Percentiles rank a stretch among this genome's conserved stretches.
Conservation (phyloP, 2,888 invertebrate species). For the Fragum fragum region DNA sequence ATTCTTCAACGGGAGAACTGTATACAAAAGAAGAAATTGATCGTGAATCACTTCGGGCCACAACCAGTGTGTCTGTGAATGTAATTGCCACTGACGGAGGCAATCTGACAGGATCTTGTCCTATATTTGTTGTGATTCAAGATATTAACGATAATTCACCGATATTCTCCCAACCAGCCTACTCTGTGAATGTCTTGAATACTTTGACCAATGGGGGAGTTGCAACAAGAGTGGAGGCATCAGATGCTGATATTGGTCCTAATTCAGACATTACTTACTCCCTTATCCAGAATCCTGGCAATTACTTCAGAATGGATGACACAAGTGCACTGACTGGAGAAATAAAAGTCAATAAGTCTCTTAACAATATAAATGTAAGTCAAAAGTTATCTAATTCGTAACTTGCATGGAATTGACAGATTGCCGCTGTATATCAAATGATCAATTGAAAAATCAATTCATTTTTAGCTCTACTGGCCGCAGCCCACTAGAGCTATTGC, state of each 20-base stretch:
- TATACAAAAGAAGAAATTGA: conserved; percentile 91
- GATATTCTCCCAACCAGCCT: conserved; percentile 62
- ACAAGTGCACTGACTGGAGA: conserved; percentile 94
- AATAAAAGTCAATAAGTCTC: conserved; percentile 97
- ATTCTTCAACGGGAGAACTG: conserved; percentile 97
- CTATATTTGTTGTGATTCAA: conserved; percentile 89
- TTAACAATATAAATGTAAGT: conserved; percentile 85
- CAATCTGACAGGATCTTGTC: conserved; percentile 98
- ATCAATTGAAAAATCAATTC: too few species aligned
- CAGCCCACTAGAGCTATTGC: too few species aligned
- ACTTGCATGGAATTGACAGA: too few species aligned
- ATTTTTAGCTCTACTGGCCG: too few species aligned
- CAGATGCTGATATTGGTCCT: conserved; percentile 98
- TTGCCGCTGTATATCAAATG: too few species aligned
- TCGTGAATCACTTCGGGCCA: conserved; percentile 89
- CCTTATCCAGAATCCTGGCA: conserved; percentile 91
- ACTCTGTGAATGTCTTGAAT: conserved; percentile 42
- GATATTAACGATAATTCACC: conserved; percentile 80
- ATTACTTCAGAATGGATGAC: conserved; percentile 97
- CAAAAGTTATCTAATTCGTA: too few species aligned
- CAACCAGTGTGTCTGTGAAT: conserved; percentile 88
- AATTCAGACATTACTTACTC: conserved; percentile 90
- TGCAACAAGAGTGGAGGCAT: conserved; percentile 93
- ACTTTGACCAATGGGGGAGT: conserved; percentile 36
- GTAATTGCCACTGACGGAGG: conserved; percentile 99